Conservation (phyloP, 2,797 vertebrate species). For the Poliocrania exsul region DNA sequence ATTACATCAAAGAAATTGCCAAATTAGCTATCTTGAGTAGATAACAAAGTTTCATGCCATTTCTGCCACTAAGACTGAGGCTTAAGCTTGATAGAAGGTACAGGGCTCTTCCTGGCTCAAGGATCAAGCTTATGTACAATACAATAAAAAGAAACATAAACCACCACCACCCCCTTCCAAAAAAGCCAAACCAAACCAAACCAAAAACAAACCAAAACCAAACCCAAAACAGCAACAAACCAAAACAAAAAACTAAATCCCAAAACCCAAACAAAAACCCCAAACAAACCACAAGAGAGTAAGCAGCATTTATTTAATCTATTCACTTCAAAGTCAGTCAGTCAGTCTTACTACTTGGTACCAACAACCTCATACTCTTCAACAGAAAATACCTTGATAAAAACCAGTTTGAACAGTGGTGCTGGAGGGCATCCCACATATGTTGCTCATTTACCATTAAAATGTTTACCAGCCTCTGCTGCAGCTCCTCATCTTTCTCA, state of each 20-base stretch:
- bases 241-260: too few species aligned
- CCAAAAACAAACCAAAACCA: too few species aligned
- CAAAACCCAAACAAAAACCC: too few species aligned
- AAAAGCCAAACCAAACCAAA: too few species aligned
- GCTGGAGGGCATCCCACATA: not conserved
- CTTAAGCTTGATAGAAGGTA: not conserved
- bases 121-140: not conserved
- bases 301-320: not conserved
- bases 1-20: constrained; percentile 12
- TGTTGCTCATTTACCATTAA: not conserved
- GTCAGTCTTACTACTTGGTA: not conserved
- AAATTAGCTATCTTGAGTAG: not conserved
- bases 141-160: not conserved
- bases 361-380: not conserved
- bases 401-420: not conserved
- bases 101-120: not conserved
- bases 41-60: not conserved
- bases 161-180: too few species aligned
- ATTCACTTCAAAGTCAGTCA: not conserved
- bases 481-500: not conserved
- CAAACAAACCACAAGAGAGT: not conserved
- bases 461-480: not conserved
- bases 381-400: not conserved
- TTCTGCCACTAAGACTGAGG: not conserved
- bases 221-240: too few species aligned